Percentiles rank a stretch among this genome's conserved stretches.
These are phyloP conservation scores for Tuberolachnus salignus DNA, from an alignment of 2,888 invertebrate species.

Conservation along the genomic window DNA sequence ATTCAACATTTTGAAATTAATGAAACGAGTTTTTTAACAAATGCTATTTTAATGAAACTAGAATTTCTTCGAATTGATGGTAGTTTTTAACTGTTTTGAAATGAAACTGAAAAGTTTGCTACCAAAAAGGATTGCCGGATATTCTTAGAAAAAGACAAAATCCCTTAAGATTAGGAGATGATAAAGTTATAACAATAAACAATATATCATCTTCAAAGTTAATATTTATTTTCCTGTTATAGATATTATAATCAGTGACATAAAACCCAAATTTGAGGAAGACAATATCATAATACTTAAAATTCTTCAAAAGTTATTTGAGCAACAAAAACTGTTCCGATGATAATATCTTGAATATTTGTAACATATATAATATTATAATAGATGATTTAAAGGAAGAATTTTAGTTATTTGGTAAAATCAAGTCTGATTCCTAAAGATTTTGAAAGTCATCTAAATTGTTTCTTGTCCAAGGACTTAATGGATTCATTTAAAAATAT, in stretches of 20 bases:
- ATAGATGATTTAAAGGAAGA: too few relatives aligned
- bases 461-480: too few relatives aligned
- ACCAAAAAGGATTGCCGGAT: not conserved
- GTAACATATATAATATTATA: not conserved
- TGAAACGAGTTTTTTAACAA: not conserved
- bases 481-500: too few relatives aligned
- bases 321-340: constrained; percentile 5
- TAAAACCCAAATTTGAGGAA: too few relatives aligned
- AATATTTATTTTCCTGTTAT: too few relatives aligned
- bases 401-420: too few relatives aligned
- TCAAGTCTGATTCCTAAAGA: too few relatives aligned
- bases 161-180: not conserved
- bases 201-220: too few relatives aligned
- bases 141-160: not conserved
- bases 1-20: not conserved
- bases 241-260: too few relatives aligned
- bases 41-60: not conserved
- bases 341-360: not conserved
- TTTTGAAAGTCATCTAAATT: too few relatives aligned
- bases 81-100: not conserved
- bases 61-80: not conserved
- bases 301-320: not conserved
- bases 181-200: not conserved
- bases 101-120: not conserved
- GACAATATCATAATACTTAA: too few relatives aligned